Evolutionary conservation across 1,140 invertebrate genomes (phyloP), one percentile per base, ranked within the genome.

Genomic region (Chironomus tepperi): DNA sequence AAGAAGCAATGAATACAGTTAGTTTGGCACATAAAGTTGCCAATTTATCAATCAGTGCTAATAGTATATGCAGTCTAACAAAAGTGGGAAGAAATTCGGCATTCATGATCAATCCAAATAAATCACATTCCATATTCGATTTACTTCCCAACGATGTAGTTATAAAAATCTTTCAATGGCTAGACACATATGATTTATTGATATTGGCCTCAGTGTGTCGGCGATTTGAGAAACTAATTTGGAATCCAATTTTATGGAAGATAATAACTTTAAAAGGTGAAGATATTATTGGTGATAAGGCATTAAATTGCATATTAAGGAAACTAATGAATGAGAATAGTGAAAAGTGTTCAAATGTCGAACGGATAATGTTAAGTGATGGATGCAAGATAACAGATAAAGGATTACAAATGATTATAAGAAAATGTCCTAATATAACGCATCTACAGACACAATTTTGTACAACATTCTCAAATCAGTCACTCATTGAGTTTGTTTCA

Each of bases 211-310:
- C 92, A 10, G 94, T 96, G 0, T 96, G 93, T 78, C 83, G 89
- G 12, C 83, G 91, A 24, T 95, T 95, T 85, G 92, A 93, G 80
- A 85, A 89, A 67, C 86, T 96, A 19, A 91, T 90, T 15, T 95
- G 93, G 93, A 89, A 90, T 12, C 91, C 91, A 5, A 83, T 85
- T 1, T 83, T 95, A 1, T 95, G 93, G 93, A 86, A 88, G 74
- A 85, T 84, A 19, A 89, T 93, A 64, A 85, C 84, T 5, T 81
- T 93, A 42, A 84, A 86, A 47, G 89, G 89, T 43, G 88, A 89
- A 76, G 82, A 84, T 47, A 81, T 91, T 1, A 87, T 88, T 76
- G 89, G 88, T 0, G 90, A 93, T 82, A 86, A 87, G 79, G 87
- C 90, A 74, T 80, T 93, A 78, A 85, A 89, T 80, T 85, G 86